Conservation (phyloP, 2,797 vertebrate genomes). For the Enteromius anoplus region DNA sequence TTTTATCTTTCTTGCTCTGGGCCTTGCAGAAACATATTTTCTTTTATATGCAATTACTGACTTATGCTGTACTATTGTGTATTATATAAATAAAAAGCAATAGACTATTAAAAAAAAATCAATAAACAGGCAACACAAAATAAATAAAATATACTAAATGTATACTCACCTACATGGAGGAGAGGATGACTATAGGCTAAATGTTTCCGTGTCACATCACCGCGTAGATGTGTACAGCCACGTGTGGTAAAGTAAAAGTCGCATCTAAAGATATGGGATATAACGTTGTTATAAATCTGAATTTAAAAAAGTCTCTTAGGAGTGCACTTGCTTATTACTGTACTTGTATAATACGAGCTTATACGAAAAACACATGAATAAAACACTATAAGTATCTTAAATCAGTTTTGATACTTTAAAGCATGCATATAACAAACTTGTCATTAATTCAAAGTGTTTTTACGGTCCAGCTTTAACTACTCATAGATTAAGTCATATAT, state of each 20-base stretch:
- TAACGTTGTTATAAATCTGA: background rate
- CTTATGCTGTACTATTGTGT: background rate
- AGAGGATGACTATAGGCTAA: slow-evolving; percentile 2
- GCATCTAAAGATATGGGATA: slow-evolving; percentile 18
- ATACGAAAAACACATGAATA: background rate
- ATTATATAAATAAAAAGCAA: background rate
- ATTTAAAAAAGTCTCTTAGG: background rate
- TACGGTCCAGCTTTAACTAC: background rate
- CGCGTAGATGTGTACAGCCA: slow-evolving; percentile 31
- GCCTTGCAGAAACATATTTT: background rate
- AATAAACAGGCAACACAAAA: background rate
- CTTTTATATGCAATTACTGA: background rate
- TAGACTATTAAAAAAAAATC: background rate
- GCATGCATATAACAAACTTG: background rate
- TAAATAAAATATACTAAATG: background rate
- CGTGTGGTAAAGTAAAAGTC: background rate
- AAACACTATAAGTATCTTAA: background rate
- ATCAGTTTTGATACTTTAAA: background rate
- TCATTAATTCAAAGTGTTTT: background rate
- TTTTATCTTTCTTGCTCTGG: background rate
- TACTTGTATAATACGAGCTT: background rate
- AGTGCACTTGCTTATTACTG: background rate
- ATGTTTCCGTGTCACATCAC: slow-evolving; percentile 50
- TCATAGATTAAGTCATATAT: background rate
- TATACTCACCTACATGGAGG: slow-evolving; percentile 53